Evolutionary conservation across 2,113 vertebrate genomes (phyloP).

Genomic region (Semnornis frantzii): DNA sequence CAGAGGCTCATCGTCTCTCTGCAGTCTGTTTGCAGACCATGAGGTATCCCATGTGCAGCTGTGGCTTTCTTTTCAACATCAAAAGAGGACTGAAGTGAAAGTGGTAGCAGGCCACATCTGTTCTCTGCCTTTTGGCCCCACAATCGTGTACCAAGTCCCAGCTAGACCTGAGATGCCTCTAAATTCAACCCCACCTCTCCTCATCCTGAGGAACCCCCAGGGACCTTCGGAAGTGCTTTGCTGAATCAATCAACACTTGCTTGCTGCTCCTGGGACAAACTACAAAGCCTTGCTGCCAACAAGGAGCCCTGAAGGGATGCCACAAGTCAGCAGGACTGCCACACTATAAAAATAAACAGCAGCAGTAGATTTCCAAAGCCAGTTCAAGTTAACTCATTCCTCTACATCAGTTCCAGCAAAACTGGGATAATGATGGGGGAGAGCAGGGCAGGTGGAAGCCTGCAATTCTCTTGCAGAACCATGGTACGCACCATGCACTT

Average conservation of each 20-base stretch:
- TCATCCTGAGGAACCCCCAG: background rate
- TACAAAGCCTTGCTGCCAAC: background rate
- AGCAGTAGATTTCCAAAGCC: background rate
- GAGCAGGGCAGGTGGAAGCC: too few species aligned
- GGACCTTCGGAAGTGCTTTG: background rate
- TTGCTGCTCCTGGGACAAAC: background rate
- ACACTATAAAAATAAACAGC: background rate
- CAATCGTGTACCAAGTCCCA: background rate
- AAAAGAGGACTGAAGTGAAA: background rate
- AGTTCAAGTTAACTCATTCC: background rate
- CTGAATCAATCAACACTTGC: background rate
- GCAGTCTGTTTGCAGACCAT: background rate
- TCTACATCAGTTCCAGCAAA: background rate
- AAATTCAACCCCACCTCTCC: background rate
- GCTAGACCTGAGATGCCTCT: background rate
- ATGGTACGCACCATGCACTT: too few species aligned
- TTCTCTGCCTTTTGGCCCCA: background rate
- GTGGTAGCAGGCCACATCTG: background rate
- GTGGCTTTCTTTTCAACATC: background rate
- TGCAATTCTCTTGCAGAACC: too few species aligned
- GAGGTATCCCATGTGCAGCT: background rate
- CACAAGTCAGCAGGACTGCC: background rate
- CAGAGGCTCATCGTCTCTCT: background rate
- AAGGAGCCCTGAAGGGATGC: background rate
- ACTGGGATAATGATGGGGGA: background rate